Percentiles rank a stretch among this genome's conserved stretches.
phyloP scores from a whole-genome alignment of 92 coral and sea anemone species.

The Epizoanthus scotinus region DNA sequence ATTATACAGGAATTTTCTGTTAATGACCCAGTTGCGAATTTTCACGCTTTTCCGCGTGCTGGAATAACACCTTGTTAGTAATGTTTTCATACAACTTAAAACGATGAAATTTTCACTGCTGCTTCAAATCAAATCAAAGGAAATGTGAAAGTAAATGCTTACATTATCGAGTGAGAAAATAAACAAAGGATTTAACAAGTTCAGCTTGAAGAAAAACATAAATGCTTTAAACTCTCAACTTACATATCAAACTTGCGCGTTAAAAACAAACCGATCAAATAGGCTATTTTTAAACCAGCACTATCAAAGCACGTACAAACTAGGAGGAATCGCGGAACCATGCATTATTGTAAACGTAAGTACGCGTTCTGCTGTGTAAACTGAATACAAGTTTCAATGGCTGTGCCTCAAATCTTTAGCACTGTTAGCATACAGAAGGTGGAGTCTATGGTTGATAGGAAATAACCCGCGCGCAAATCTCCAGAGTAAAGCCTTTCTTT shows the following conservation, averaged over 20 bases:
- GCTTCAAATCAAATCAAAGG: constrained; percentile 15
- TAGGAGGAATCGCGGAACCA: too few species aligned
- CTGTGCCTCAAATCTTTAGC: too few species aligned
- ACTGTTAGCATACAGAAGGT: too few species aligned
- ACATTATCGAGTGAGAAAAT: constrained; percentile 37
- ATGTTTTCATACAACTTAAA: constrained; percentile 38
- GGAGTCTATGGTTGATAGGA: too few species aligned
- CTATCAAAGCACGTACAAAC: background rate
- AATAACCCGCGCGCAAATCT: too few species aligned
- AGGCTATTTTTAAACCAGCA: background rate
- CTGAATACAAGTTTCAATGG: too few species aligned
- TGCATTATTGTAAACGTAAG: too few species aligned
- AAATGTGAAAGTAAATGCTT: constrained; percentile 22
- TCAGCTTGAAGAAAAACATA: background rate
- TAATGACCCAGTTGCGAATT: constrained; percentile 16
- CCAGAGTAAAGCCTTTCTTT: too few species aligned
- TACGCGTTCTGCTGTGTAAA: too few species aligned
- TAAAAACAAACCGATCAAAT: too few species aligned
- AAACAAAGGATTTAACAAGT: constrained; percentile 25
- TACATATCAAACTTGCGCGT: background rate
- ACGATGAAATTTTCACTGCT: constrained; percentile 48
- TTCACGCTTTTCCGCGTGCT: constrained; percentile 32
- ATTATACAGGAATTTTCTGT: constrained; percentile 18
- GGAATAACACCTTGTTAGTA: constrained; percentile 28
- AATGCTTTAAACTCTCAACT: constrained; percentile 6